phyloP scores from a whole-genome alignment of 1,140 invertebrate genomes.

The Eurosta solidaginis region DNA sequence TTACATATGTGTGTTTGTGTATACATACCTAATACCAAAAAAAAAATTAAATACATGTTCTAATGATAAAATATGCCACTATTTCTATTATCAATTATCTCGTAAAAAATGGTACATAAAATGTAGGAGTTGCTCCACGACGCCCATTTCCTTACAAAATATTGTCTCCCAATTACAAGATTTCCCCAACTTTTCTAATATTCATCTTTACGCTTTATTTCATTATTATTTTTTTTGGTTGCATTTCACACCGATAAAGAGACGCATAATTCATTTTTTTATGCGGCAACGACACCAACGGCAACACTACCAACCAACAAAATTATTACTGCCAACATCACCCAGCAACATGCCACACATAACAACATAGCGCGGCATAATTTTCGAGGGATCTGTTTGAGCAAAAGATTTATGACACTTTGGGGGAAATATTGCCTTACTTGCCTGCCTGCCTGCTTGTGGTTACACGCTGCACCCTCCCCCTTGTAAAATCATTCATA shows the following conservation, averaged over 20 bases:
- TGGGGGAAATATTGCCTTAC: constrained; percentile 8
- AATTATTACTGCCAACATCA: background rate
- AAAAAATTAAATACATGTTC: background rate
- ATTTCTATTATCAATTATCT: background rate
- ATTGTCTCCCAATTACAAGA: constrained; percentile 3
- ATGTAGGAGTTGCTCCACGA: background rate
- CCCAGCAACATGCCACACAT: too few relatives aligned
- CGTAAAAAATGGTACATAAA: background rate
- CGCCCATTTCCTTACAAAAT: background rate
- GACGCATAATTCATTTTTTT: constrained; percentile 26
- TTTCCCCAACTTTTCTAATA: background rate
- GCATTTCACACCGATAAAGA: constrained; percentile 23
- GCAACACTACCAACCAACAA: too few relatives aligned
- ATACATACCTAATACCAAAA: background rate
- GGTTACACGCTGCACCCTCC: too few relatives aligned
- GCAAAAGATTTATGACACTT: constrained; percentile 9
- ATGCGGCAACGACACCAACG: background rate
- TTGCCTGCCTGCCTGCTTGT: too few relatives aligned
- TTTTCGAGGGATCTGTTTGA: background rate
- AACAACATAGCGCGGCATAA: background rate
- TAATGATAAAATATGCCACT: background rate
- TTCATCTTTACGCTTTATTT: background rate
- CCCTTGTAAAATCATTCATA: too few relatives aligned
- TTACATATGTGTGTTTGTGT: background rate
- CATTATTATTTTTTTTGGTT: background rate